A percentile compares a stretch with the other conserved stretches of the same genome.
phyloP scores from a whole-genome alignment of 2,888 invertebrate genomes.

The Euplagia quadripunctaria region DNA sequence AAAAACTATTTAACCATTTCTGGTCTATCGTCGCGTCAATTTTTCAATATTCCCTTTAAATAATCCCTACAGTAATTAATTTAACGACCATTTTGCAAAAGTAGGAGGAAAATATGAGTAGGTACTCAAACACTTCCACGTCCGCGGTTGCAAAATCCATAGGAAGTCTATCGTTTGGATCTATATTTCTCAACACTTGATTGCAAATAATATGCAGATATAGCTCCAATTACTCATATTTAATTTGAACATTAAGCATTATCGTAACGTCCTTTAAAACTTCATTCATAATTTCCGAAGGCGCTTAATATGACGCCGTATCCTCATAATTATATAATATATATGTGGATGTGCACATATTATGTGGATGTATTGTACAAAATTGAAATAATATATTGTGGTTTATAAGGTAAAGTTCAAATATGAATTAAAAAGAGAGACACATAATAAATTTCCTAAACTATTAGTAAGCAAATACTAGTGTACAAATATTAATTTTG shows the following conservation, averaged over 20 bases:
- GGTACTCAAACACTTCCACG: constrained; percentile 33
- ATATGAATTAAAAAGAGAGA: not conserved
- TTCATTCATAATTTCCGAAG: constrained; percentile 26
- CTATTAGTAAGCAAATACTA: constrained; percentile 44
- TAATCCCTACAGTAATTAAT: not conserved
- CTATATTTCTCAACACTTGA: constrained; percentile 58
- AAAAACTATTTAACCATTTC: not conserved
- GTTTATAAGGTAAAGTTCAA: not conserved
- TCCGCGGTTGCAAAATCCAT: constrained; percentile 60
- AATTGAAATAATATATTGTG: constrained; percentile 29
- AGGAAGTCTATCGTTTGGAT: constrained; percentile 55
- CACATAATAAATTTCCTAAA: constrained; percentile 3
- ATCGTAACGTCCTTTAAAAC: constrained; percentile 40
- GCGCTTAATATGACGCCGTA: constrained; percentile 23
- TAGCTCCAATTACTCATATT: constrained; percentile 54
- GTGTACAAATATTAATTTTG: constrained; percentile 39
- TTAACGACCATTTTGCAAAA: not conserved
- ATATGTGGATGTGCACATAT: too few relatives aligned
- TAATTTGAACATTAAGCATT: constrained; percentile 41
- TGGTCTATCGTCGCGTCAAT: not conserved
- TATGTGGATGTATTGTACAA: constrained; percentile 38
- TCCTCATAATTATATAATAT: constrained; percentile 38
- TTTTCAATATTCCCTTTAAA: not conserved
- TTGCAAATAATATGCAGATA: constrained; percentile 64
- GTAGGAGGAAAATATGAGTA: constrained; percentile 17